Conservation (phyloP, 2,113 vertebrate species). For the Nannospalax galili region DNA sequence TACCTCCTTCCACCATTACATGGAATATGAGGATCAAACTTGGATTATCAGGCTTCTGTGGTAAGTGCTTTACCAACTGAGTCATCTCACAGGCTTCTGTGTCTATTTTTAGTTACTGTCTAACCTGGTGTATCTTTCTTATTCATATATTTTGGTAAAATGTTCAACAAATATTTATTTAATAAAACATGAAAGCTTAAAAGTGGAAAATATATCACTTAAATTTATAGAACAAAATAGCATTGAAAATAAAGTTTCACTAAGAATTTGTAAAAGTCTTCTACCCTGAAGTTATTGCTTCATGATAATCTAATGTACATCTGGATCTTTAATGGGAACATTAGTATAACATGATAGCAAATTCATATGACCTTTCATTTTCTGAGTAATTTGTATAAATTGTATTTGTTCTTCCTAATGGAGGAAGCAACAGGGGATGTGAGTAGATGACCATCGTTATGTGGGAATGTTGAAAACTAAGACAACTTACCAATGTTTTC, state of each 20-base stretch:
- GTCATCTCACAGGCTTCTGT: too few species aligned
- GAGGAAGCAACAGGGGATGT: background rate
- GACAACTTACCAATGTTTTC: background rate
- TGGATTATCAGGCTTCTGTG: background rate
- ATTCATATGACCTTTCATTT: background rate
- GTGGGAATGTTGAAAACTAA: background rate
- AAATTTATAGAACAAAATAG: background rate
- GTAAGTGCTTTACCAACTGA: too few species aligned
- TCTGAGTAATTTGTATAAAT: background rate
- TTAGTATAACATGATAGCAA: background rate
- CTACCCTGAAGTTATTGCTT: background rate
- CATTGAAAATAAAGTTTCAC: background rate
- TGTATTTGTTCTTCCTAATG: background rate
- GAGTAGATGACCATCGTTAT: background rate
- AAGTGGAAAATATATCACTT: background rate
- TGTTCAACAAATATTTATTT: background rate
- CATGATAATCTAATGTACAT: background rate
- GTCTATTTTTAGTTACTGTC: background rate
- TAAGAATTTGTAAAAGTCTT: background rate
- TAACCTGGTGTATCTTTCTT: background rate
- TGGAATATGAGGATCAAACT: too few species aligned
- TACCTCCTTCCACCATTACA: background rate
- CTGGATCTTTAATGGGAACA: background rate
- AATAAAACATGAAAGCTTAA: background rate
- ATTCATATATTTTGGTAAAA: background rate